Conservation (phyloP, 2,113 vertebrate species). For the Nanorana parkeri region DNA sequence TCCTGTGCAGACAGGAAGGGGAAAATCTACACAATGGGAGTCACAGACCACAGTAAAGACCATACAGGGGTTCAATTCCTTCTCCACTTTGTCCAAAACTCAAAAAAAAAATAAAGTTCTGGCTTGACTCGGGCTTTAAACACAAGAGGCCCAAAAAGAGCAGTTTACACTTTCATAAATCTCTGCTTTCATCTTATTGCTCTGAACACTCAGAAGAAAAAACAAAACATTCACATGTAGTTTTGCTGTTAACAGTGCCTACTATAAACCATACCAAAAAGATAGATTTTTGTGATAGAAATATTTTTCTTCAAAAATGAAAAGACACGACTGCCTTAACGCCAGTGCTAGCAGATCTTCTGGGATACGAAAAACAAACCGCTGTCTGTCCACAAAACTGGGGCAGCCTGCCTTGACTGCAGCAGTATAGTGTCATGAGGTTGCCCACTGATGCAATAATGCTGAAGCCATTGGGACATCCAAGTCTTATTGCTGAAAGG, state of each 20-base stretch:
- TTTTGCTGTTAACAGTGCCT: neutral
- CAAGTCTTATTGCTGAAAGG: conserved; percentile 7
- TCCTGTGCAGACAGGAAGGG: too few species aligned
- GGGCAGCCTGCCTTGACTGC: neutral
- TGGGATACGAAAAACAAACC: neutral
- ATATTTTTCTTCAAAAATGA: neutral
- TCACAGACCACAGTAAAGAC: too few species aligned
- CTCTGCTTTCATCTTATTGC: conserved; percentile 16
- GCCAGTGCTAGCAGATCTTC: neutral
- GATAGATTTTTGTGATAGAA: conserved; percentile 14
- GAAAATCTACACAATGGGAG: too few species aligned
- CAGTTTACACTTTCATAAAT: neutral
- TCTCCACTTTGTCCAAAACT: too few species aligned
- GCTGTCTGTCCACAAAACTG: neutral
- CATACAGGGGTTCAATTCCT: too few species aligned
- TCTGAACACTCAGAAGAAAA: neutral
- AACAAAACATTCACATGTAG: neutral
- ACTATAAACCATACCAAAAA: conserved; percentile 4
- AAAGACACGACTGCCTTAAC: neutral
- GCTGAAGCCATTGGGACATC: neutral
- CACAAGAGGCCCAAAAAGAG: neutral
- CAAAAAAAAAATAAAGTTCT: too few species aligned
- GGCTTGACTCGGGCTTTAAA: neutral
- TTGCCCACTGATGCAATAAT: neutral
- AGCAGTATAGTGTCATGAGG: conserved; percentile 21